These are phyloP conservation scores for Catotricha subobsoleta DNA, from an alignment of 2,888 invertebrate species.

Conservation along the genomic window DNA sequence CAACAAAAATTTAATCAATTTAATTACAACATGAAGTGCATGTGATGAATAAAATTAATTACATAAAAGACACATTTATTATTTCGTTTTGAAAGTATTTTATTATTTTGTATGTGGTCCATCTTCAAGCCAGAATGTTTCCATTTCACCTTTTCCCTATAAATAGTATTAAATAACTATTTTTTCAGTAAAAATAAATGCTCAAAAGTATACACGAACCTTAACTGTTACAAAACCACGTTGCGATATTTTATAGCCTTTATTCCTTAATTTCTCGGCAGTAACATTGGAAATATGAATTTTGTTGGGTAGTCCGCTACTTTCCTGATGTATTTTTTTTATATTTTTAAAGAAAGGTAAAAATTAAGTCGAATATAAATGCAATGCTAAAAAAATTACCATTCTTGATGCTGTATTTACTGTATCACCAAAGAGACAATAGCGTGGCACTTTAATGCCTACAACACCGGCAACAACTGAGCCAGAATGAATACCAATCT, in stretches of 20 bases:
- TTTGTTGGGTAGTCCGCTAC: conserved; percentile 42
- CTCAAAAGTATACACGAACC: conserved; percentile 35
- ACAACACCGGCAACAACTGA: conserved; percentile 78
- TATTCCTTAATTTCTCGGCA: conserved; percentile 43
- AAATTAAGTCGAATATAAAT: no score
- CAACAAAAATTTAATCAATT: not conserved
- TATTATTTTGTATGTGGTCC: conserved; percentile 32
- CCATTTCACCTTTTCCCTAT: conserved; percentile 78
- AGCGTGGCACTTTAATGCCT: conserved; percentile 65
- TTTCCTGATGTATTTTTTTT: no score
- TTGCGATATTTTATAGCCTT: conserved; percentile 46
- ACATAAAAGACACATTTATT: not conserved
- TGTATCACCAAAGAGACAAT: conserved; percentile 80
- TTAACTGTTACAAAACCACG: conserved; percentile 65
- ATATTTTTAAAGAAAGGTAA: no score
- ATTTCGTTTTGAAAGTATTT: conserved; percentile 11
- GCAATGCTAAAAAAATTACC: conserved; percentile 26
- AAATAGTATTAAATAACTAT: conserved; percentile 11
- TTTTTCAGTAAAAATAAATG: conserved; percentile 1
- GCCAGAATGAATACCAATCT: conserved; percentile 66
- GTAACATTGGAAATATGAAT: conserved; percentile 62
- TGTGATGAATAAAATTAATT: not conserved
- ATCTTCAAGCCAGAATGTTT: conserved; percentile 59
- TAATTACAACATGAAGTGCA: not conserved
- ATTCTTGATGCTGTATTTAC: conserved; percentile 83